Evolutionary conservation across 92 coral and sea anemone species (phyloP).

Genomic region (Metridium senile): DNA sequence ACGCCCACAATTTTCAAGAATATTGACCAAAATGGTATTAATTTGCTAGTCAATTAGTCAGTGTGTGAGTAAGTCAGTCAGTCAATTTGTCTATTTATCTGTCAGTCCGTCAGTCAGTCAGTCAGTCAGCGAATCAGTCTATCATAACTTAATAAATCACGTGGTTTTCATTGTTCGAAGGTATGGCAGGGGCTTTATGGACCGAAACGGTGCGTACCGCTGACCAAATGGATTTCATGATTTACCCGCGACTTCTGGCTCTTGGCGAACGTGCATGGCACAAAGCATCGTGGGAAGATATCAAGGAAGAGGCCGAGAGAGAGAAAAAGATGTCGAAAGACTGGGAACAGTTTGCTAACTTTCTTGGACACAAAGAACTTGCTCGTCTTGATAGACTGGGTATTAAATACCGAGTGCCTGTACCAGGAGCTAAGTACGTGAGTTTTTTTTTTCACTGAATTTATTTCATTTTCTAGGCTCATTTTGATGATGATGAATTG

Average conservation of each 20-base stretch:
- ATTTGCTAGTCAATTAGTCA: too few relatives aligned
- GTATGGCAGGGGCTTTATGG: constrained; percentile 91
- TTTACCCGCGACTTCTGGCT: constrained; percentile 86
- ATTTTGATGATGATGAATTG: too few relatives aligned
- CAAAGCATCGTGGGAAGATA: constrained; percentile 88
- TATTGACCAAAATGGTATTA: too few relatives aligned
- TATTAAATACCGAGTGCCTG: constrained; percentile 73
- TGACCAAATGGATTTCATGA: constrained; percentile 84
- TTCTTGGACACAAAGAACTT: constrained; percentile 82
- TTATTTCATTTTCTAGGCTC: too few relatives aligned
- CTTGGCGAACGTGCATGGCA: constrained; percentile 97
- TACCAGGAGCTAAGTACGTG: constrained; percentile 79
- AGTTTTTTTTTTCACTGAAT: too few relatives aligned
- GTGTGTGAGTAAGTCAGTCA: too few relatives aligned
- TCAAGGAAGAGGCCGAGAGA: constrained; percentile 43
- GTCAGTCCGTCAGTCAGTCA: too few relatives aligned
- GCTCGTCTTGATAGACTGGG: constrained; percentile 77
- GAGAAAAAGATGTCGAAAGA: constrained; percentile 39
- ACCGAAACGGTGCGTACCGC: constrained; percentile 90
- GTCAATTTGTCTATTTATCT: too few relatives aligned
- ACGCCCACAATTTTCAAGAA: too few relatives aligned
- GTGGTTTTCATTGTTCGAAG: too few relatives aligned
- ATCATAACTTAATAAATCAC: too few relatives aligned
- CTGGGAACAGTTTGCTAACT: constrained; percentile 85
- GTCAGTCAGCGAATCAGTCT: too few relatives aligned